phyloP scores from a whole-genome alignment of 2,113 vertebrate genomes.

The Caranx melampygus region DNA sequence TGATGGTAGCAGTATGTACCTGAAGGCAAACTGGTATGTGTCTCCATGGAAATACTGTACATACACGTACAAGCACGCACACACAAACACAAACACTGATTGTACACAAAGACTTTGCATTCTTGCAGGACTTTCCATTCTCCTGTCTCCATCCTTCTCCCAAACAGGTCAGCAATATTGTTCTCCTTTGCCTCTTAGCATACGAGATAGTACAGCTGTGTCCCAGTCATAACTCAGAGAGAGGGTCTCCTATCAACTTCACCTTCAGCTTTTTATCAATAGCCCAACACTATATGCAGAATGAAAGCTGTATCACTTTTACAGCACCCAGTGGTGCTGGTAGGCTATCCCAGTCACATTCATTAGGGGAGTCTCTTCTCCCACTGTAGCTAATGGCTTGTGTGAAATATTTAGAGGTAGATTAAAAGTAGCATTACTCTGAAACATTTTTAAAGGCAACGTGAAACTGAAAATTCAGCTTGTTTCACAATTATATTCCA shows the following conservation, averaged over 20 bases:
- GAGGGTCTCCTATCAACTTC: constrained; percentile 26
- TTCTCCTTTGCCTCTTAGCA: constrained; percentile 24
- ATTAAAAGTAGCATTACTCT: constrained; percentile 65
- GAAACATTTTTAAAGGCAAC: constrained; percentile 54
- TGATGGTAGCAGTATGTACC: constrained; percentile 41
- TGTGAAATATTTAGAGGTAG: constrained; percentile 72
- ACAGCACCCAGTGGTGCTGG: constrained; percentile 23
- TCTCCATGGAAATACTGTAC: background rate
- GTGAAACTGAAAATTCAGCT: background rate
- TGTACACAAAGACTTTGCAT: background rate
- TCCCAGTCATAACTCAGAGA: constrained; percentile 26
- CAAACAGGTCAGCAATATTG: background rate
- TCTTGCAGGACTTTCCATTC: background rate
- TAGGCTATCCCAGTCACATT: constrained; percentile 41
- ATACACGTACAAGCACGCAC: background rate
- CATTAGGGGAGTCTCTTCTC: constrained; percentile 44
- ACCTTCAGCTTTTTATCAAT: constrained; percentile 24
- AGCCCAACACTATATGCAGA: background rate
- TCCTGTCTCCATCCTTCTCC: background rate
- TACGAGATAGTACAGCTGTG: background rate
- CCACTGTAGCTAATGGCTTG: constrained; percentile 45
- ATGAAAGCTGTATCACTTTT: constrained; percentile 25
- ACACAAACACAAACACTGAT: background rate
- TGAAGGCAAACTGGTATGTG: constrained; percentile 12
- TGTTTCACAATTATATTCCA: constrained; percentile 1